Evolutionary conservation across 2,888 invertebrate species (phyloP), one percentile per base, ranked within the genome.

Genomic region (Idaea dimidiata): DNA sequence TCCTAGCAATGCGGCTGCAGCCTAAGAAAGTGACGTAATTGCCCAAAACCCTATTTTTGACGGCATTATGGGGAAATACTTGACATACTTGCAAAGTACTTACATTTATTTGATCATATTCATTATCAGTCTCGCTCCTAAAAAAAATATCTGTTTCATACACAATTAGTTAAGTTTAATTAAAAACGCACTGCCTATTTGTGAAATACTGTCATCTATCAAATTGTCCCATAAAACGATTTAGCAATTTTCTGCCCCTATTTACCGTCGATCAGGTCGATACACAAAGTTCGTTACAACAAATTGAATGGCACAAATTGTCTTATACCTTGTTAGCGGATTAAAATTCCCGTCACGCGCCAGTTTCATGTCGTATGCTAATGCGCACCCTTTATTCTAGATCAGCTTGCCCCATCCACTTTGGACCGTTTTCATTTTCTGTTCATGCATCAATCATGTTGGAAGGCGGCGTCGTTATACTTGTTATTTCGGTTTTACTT

Each of bases 291-390:
- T 43, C 43, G 43, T 43, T 43, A 43, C 43, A 43, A 43, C 43
- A 43, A 43, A 43, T 43, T 43, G 43, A 43, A 43, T 43, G 43
- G 43, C 43, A 43, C 43, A 43, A 43, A 43, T 43, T 43, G 43
- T 43, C 43, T 43, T 43, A 43, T 43, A 43, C 43, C 43, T 43
- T 43, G 43, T 43, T 43, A 43, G 43, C 43, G 43, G 8, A 43
- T 58, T 58, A 59, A 55, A 5, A 66, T 63, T 64, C 64, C 18
- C 32, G 31, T 58, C 66, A 66, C 66, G 66, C 62, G 60, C 53
- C 66, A 54, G 16, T 24, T n/a, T 59, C 64, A 61, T 66, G 64
- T 66, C 60, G 58, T 66, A 66, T 66, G 66, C 64, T 66, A 66
- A 66, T 64, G 58, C 18, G 57, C 57, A 60, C 66, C 70, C 65